Evolutionary conservation across 2,888 invertebrate species (phyloP), one percentile per base, ranked within the genome.

Genomic region (Ochropleura plecta): DNA sequence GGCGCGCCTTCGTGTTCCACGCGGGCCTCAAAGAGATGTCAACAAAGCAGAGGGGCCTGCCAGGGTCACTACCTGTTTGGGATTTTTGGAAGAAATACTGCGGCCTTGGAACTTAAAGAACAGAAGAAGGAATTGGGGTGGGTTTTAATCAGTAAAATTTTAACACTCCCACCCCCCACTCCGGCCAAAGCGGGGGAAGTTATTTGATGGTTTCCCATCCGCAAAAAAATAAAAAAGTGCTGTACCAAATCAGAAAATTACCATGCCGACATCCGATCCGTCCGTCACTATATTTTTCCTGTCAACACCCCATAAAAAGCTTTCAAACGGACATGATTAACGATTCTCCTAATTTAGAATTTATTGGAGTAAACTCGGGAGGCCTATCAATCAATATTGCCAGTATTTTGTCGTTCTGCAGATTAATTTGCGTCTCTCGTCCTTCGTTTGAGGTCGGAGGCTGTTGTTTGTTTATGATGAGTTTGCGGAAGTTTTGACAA

Each of bases 301-400:
- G 86, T 88, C 86, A 83, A 84, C 82, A 77, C 48, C 73, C 74
- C 71, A 84, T 89, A 86, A 88, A 81, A 88, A 83, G 73, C 80
- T 79, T 82, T 76, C 70, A 82, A 74, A 67, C 59, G 16, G 67
- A 57, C 70, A 88, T 90, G 91, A 91, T 91, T 90, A 90, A 91
- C 82, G 90, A 88, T 79, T 77, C 53, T 55, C 73, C 83, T 88
- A 88, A 88, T 89, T 86, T 84, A 82, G 78, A 81, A 85, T 88
- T 88, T 89, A 86, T 86, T 81, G 81, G 66, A 72, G 71, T 69
- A 83, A 82, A 75, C 74, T 78, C 65, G 62, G 70, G 66, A 40
- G 44, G 70, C 65, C 72, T 70, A 86, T 88, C 85, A 73, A 86
- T 83, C 80, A 82, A 66, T 69, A 70, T 59, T 70, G 62, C 46